Percentiles rank a stretch among this genome's conserved stretches.
Conservation (phyloP, 2,797 vertebrate genomes). For the Poecilia wingei region DNA sequence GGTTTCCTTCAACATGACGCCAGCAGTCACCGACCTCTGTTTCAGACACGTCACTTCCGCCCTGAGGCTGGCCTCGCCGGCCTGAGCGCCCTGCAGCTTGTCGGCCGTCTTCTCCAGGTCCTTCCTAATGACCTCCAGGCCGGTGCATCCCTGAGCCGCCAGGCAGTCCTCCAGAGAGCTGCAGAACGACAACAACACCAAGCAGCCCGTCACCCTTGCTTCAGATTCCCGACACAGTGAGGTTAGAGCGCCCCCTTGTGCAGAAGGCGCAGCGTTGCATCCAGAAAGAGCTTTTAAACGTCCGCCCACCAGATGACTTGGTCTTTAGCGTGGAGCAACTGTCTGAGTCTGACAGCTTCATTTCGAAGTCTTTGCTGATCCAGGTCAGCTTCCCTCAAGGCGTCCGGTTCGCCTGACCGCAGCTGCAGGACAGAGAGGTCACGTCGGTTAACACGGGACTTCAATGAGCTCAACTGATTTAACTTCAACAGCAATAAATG, state of each 20-base stretch:
- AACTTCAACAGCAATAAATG: neutral
- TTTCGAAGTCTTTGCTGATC: constrained; percentile 81
- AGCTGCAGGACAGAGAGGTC: constrained; percentile 61
- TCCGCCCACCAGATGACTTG: constrained; percentile 80
- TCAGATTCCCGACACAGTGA: neutral
- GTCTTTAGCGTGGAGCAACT: constrained; percentile 80
- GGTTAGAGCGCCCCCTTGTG: constrained; percentile 36
- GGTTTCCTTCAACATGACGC: neutral
- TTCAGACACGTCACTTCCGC: constrained; percentile 83
- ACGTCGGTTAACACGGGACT: neutral
- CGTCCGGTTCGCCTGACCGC: constrained; percentile 82
- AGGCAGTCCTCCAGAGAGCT: constrained; percentile 86
- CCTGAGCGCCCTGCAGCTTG: constrained; percentile 80
- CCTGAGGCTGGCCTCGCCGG: constrained; percentile 83
- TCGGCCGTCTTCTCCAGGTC: constrained; percentile 76
- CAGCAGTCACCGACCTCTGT: constrained; percentile 86
- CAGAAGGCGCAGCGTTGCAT: constrained; percentile 7
- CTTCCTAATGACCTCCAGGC: constrained; percentile 67
- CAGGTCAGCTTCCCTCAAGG: constrained; percentile 74
- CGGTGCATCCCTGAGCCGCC: constrained; percentile 63
- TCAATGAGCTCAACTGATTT: neutral
- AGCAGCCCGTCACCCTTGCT: neutral
- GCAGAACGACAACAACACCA: neutral
- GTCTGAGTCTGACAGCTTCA: constrained; percentile 77
- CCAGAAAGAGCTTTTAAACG: neutral